phyloP scores from a whole-genome alignment of 2,888 invertebrate genomes.

The Panopea generosa region DNA sequence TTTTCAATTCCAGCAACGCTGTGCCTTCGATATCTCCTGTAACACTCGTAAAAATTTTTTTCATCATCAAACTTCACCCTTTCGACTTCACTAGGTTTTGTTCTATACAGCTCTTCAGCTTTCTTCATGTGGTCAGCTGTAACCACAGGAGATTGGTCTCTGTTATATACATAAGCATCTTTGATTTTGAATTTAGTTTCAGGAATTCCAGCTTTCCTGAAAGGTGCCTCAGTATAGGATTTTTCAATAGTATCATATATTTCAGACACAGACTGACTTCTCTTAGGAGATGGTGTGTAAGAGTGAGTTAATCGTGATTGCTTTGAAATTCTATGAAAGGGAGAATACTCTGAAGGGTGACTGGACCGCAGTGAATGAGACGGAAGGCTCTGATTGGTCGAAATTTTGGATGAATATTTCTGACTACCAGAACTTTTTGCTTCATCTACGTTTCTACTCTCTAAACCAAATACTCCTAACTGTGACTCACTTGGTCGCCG shows the following conservation, averaged over 20 bases:
- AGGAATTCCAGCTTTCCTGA: conserved; percentile 10
- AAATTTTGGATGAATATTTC: conserved; percentile 7
- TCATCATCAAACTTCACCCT: conserved; percentile 12
- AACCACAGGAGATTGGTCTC: conserved; percentile 22
- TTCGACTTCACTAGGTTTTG: conserved; percentile 1
- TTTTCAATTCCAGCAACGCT: conserved; percentile 52
- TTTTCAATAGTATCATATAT: conserved; percentile 35
- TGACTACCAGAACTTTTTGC: conserved; percentile 18
- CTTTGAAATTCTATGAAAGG: conserved; percentile 23
- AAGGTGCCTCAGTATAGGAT: conserved; percentile 20
- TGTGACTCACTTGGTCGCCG: conserved; percentile 77
- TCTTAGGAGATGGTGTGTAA: background rate
- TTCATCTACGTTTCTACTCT: conserved; percentile 26
- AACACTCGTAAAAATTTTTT: conserved; percentile 40
- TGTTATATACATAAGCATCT: conserved; percentile 58
- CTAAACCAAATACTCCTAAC: conserved; percentile 34
- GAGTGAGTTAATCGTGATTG: conserved; percentile 7
- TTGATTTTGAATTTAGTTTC: conserved; percentile 36
- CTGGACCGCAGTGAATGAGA: conserved; percentile 34
- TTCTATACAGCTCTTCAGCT: conserved; percentile 1
- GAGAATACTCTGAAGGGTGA: conserved; percentile 32
- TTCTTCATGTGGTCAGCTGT: conserved; percentile 7
- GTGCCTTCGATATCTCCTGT: conserved; percentile 23
- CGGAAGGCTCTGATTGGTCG: conserved; percentile 19
- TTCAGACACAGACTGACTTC: conserved; percentile 31